phyloP scores from a whole-genome alignment of 2,113 vertebrate species.

The Gymnocephalus cernua region DNA sequence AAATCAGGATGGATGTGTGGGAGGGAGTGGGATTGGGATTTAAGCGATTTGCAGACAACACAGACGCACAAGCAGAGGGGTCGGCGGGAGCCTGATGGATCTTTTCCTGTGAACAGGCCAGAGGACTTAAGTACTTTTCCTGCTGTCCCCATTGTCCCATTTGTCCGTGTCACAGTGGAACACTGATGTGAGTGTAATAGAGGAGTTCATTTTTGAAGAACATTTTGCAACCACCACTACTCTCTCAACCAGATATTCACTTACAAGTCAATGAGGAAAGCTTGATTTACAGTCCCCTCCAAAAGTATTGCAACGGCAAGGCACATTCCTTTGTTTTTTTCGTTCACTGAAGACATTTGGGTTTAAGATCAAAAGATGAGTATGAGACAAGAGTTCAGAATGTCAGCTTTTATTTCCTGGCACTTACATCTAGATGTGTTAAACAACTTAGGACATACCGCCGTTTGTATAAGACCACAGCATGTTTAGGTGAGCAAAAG shows the following conservation, averaged over 20 bases:
- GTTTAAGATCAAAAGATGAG: too few relatives aligned
- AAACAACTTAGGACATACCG: too few relatives aligned
- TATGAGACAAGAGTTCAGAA: too few relatives aligned
- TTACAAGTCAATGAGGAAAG: constrained; percentile 28
- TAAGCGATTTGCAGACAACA: constrained; percentile 73
- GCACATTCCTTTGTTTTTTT: too few relatives aligned
- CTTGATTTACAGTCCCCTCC: too few relatives aligned
- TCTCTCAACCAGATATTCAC: constrained; percentile 39
- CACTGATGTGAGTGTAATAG: constrained; percentile 75
- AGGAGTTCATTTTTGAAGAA: constrained; percentile 76
- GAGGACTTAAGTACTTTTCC: constrained; percentile 80
- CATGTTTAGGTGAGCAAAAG: too few relatives aligned
- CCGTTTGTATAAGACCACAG: too few relatives aligned
- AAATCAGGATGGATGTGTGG: constrained; percentile 69
- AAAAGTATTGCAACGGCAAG: too few relatives aligned
- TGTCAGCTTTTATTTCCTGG: too few relatives aligned
- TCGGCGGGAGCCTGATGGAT: constrained; percentile 76
- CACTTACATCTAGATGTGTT: too few relatives aligned
- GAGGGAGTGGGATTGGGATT: constrained; percentile 77
- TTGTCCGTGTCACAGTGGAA: constrained; percentile 81
- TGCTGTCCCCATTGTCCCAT: constrained; percentile 80
- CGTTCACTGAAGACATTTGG: too few relatives aligned
- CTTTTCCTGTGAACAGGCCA: constrained; percentile 71
- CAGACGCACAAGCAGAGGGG: constrained; percentile 58
- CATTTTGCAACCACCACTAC: constrained; percentile 60